A percentile compares a stretch with the other conserved stretches of the same genome.
Evolutionary conservation across 2,113 vertebrate genomes (phyloP).

Genomic region (Naja naja): DNA sequence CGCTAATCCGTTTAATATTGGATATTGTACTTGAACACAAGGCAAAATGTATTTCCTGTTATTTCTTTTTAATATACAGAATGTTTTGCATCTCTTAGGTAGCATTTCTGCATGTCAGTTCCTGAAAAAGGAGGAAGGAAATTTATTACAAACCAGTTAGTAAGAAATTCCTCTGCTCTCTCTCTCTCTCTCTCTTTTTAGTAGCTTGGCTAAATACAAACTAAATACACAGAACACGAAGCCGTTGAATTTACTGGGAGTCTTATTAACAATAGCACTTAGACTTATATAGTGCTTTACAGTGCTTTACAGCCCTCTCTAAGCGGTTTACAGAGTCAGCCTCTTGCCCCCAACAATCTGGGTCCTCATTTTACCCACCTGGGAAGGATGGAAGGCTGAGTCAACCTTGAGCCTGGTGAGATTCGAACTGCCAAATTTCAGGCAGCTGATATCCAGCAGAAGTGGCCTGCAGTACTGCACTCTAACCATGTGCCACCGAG

Average conservation of each 20-base stretch:
- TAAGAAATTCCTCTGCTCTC: background rate
- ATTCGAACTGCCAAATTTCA: no score
- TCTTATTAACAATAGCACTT: background rate
- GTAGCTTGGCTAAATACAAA: background rate
- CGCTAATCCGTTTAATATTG: conserved; percentile 38
- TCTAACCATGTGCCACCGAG: no score
- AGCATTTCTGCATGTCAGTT: background rate
- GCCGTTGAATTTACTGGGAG: background rate
- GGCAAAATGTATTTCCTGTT: background rate
- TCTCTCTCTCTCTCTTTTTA: no score
- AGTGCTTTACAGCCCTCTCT: no score
- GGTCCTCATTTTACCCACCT: no score
- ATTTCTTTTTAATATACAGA: background rate
- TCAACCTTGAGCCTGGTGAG: no score
- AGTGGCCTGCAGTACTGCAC: no score
- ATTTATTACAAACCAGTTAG: background rate
- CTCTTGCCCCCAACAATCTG: no score
- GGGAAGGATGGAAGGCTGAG: no score
- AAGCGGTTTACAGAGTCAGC: no score
- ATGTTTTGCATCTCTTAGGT: background rate
- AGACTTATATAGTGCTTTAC: no score
- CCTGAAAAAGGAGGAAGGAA: background rate
- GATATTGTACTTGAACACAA: conserved; percentile 24
- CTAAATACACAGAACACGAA: background rate
- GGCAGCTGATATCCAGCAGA: no score